A percentile compares a stretch with the other conserved stretches of the same genome.
Evolutionary conservation across 2,113 vertebrate species (phyloP).

Genomic region (Platycercus adscitus): DNA sequence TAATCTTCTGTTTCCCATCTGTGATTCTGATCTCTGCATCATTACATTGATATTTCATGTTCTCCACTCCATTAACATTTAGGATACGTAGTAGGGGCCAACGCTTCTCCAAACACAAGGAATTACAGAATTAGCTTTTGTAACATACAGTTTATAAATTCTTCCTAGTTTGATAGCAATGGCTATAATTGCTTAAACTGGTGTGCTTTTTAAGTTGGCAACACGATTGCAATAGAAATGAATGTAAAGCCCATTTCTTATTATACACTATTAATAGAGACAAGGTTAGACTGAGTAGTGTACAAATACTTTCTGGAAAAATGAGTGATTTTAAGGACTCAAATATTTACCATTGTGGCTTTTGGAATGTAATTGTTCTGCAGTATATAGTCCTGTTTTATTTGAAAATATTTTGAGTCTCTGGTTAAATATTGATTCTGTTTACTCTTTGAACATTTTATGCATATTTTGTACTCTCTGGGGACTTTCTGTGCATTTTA

Average conservation of each 20-base stretch:
- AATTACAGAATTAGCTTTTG: not conserved
- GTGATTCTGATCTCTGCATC: not conserved
- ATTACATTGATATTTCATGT: not conserved
- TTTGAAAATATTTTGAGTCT: not conserved
- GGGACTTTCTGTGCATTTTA: conserved; percentile 27
- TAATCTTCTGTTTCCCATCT: not conserved
- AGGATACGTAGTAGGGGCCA: not conserved
- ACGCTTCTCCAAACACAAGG: not conserved
- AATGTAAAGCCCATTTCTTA: not conserved
- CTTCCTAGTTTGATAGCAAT: not conserved
- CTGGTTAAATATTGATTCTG: conserved; percentile 5
- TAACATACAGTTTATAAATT: not conserved
- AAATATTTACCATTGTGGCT: not conserved
- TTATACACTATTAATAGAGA: not conserved
- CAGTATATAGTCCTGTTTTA: not conserved
- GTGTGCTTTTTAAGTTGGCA: not conserved
- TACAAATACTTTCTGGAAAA: not conserved
- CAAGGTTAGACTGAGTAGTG: not conserved
- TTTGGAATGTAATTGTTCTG: not conserved
- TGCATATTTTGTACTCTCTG: conserved; percentile 61
- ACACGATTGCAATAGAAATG: not conserved
- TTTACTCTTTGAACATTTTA: conserved; percentile 68
- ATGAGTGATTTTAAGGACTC: not conserved
- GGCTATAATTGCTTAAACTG: not conserved
- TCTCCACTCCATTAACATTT: not conserved